phyloP scores from a whole-genome alignment of 2,113 vertebrate genomes.

The Rousettus leschenaultii region DNA sequence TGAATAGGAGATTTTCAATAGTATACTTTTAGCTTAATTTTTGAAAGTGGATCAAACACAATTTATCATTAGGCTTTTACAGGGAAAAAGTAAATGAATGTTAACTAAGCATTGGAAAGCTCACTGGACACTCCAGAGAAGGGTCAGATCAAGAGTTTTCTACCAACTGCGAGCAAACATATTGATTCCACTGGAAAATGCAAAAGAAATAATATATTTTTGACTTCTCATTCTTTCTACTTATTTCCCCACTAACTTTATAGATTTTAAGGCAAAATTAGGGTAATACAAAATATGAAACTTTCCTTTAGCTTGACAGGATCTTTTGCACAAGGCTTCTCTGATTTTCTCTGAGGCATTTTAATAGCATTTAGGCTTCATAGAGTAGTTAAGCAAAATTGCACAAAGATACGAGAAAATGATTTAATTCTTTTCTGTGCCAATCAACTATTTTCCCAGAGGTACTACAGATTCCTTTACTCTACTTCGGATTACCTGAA shows the following conservation, averaged over 20 bases:
- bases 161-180: background rate
- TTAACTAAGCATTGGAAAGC: background rate
- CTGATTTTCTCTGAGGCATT: background rate
- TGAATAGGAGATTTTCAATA: background rate
- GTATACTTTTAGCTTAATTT: background rate
- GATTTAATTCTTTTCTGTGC: background rate
- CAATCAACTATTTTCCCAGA: background rate
- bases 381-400: background rate
- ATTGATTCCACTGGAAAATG: background rate
- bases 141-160: background rate
- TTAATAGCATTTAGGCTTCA: background rate
- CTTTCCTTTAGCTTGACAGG: background rate
- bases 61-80: background rate
- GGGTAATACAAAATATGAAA: background rate
- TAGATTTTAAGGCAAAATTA: constrained; percentile 3
- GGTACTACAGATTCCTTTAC: background rate
- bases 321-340: background rate
- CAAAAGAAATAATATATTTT: background rate
- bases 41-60: background rate
- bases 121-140: background rate
- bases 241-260: background rate
- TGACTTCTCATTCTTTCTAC: background rate
- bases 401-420: background rate
- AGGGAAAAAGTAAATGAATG: background rate
- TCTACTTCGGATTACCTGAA: background rate